Conservation (phyloP, 2,797 vertebrate species). For the Parauchenoglanis ngamensis region DNA sequence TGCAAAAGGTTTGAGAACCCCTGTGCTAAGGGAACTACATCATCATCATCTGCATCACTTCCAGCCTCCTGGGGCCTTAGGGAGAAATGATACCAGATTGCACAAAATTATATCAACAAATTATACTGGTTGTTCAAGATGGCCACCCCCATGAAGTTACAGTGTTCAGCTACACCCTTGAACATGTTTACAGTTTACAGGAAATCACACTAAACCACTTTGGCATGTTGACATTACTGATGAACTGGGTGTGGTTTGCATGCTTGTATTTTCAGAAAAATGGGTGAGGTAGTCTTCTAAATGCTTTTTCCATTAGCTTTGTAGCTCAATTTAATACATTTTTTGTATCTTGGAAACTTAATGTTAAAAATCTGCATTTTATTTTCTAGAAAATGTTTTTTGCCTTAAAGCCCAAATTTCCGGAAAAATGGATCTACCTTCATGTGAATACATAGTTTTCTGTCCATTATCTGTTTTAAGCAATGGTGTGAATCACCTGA, state of each 20-base stretch:
- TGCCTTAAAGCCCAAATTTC: not conserved
- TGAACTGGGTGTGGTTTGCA: not conserved
- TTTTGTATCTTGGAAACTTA: not conserved
- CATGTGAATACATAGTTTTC: not conserved
- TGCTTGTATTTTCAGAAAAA: not conserved
- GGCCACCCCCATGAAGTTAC: not conserved
- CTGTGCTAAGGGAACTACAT: not conserved
- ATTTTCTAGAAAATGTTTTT: not conserved
- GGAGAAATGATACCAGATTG: not conserved
- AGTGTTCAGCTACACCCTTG: not conserved
- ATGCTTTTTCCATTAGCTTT: not conserved
- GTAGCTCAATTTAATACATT: not conserved
- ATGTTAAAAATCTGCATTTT: not conserved
- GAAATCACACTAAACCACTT: not conserved
- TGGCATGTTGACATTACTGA: not conserved
- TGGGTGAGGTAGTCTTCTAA: not conserved
- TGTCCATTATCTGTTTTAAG: not conserved
- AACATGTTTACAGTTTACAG: not conserved
- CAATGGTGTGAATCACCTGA: not conserved
- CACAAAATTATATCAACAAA: not conserved
- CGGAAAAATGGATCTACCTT: not conserved
- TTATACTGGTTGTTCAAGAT: not conserved
- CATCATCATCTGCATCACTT: not conserved
- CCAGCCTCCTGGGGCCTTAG: not conserved
- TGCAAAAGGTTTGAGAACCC: constrained; percentile 2